Evolutionary conservation across 2,113 vertebrate species (phyloP).

Genomic region (Oryzias melastigma): DNA sequence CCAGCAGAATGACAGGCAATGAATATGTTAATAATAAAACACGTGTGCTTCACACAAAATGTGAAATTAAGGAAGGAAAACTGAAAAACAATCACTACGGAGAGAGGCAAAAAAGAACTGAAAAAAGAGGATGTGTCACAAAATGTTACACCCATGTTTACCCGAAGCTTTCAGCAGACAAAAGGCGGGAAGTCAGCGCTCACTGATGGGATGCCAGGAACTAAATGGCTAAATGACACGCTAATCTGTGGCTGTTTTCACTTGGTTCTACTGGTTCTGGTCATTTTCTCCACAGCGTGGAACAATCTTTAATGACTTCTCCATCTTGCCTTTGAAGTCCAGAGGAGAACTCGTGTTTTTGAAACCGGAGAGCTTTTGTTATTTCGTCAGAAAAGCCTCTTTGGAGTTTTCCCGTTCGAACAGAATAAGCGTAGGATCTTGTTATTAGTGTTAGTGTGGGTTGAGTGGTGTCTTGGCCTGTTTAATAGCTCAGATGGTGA

Average conservation of each 20-base stretch:
- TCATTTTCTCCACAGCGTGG: constrained; percentile 34
- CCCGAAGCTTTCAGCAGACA: constrained; percentile 61
- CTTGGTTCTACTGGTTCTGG: constrained; percentile 56
- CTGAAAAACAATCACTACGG: background rate
- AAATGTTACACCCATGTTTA: constrained; percentile 60
- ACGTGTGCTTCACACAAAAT: background rate
- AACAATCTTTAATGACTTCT: constrained; percentile 25
- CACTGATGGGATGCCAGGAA: constrained; percentile 38
- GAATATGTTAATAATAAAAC: background rate
- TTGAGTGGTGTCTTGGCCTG: constrained; percentile 37
- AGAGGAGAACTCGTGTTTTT: constrained; percentile 30
- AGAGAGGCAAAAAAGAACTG: constrained; percentile 20
- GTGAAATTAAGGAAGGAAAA: background rate
- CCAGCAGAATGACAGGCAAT: background rate
- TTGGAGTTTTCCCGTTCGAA: constrained; percentile 45
- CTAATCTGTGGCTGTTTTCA: constrained; percentile 47
- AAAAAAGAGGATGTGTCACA: constrained; percentile 48
- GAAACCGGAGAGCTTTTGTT: constrained; percentile 57
- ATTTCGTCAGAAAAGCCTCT: constrained; percentile 42
- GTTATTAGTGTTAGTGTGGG: constrained; percentile 59
- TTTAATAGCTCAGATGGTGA: constrained; percentile 38
- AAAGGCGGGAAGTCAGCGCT: constrained; percentile 68
- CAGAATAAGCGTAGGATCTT: constrained; percentile 67
- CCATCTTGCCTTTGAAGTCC: constrained; percentile 53
- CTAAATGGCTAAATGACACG: constrained; percentile 63